Conservation (phyloP, 2,888 invertebrate species). For the Terebella lapidaria region DNA sequence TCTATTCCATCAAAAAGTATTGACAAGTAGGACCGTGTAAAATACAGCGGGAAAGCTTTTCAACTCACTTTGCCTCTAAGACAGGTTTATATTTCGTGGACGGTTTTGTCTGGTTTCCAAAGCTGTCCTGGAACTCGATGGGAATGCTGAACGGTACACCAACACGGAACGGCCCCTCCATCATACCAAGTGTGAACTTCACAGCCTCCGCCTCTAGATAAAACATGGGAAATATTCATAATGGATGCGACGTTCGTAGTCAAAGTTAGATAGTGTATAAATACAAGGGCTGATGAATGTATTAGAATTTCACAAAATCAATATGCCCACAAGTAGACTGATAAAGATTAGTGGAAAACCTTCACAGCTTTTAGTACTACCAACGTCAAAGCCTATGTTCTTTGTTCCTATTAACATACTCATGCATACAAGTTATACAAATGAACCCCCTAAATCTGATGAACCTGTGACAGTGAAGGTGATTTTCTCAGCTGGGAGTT, state of each 20-base stretch:
- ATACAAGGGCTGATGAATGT: background rate
- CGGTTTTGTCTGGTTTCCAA: slow-evolving; percentile 44
- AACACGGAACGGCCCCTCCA: slow-evolving; percentile 51
- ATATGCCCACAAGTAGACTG: too few relatives aligned
- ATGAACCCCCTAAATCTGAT: too few relatives aligned
- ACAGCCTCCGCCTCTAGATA: slow-evolving; percentile 50
- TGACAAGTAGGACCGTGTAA: too few relatives aligned
- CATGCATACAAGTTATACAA: too few relatives aligned
- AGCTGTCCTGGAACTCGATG: slow-evolving; percentile 49
- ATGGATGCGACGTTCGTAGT: background rate
- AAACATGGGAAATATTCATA: too few relatives aligned
- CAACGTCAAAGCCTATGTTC: too few relatives aligned
- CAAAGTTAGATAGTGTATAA: background rate
- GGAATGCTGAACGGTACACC: slow-evolving; percentile 50
- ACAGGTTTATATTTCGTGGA: slow-evolving; percentile 33
- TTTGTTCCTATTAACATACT: too few relatives aligned
- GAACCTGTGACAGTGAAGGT: slow-evolving; percentile 46
- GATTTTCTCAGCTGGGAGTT: slow-evolving; percentile 42
- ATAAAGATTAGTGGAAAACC: too few relatives aligned
- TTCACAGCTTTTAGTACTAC: too few relatives aligned
- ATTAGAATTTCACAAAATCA: too few relatives aligned
- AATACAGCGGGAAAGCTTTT: background rate
- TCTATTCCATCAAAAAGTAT: too few relatives aligned
- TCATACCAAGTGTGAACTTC: slow-evolving; percentile 45
- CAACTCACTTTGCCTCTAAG: slow-evolving; percentile 41